Evolutionary conservation across 2,797 vertebrate genomes (phyloP), one percentile per base, ranked within the genome.

Genomic region (Poecilia velifera): DNA sequence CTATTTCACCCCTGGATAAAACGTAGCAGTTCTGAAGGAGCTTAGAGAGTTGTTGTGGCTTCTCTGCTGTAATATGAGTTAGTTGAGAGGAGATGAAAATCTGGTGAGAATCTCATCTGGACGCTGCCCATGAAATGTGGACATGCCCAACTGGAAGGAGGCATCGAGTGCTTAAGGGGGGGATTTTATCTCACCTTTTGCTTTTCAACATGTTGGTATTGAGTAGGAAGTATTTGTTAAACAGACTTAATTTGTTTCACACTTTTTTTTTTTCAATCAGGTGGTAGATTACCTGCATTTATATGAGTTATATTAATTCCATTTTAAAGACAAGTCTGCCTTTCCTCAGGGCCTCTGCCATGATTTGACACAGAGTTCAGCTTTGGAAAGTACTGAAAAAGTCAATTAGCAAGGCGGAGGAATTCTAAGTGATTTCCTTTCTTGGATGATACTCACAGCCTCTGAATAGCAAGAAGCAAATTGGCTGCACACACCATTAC

Each of bases 381-480:
- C 62, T 79, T 78, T 72, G 76, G 88, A 82, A 88, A 77, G 68
- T 78, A 79, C 53, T 18, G 43, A 76, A 86, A 85, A 89, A 92
- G 90, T 89, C 90, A 90, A 92, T 93, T 94, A 94, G 88, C 73
- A 73, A 80, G 55, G 82, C 84, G 88, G 72, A 84, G 75, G 82
- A 91, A 92, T 92, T 90, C 89, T 90, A 92, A 93, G 88, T 87
- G 82, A 88, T 92, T 92, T 90, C 73, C 86, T 86, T 78, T 87
- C 87, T 64, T 86, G 86, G 84, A 89, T 87, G 77, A 91, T 87
- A 90, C 86, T 90, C 85, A 85, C 86, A 86, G 87, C 75, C 73
- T 59, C 81, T 90, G 87, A 91, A 89, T 87, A 85, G 86, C 77
- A 89, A 86, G 78, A 83, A 87, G 86, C 84, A 92, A 94, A 93